Evolutionary conservation across 2,113 vertebrate genomes (phyloP), one percentile per base, ranked within the genome.

Genomic region (Cheilinus undulatus): DNA sequence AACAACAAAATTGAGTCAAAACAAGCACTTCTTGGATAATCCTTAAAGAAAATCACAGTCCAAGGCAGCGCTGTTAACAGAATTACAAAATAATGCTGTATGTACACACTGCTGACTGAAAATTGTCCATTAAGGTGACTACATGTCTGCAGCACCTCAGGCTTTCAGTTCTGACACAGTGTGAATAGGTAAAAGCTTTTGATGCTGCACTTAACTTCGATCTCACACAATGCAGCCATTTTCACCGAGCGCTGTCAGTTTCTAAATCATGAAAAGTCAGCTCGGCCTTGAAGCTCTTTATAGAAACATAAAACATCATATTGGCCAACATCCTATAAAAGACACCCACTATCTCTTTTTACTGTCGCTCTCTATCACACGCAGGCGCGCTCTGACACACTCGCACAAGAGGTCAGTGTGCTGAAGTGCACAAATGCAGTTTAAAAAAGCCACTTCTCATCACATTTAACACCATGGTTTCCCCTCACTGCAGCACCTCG

Each of bases 321-420:
- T 86, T 90, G 82, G 80, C 79, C 85, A 90, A 88, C 76, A 84
- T 85, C 82, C 68, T 68, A 86, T 90, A 88, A 88, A 88, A 88
- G 58, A 83, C 57, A 66, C 24, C 28, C 66, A 60, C 79, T 76
- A 74, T 81, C 82, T 72, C 50, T 54, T 76, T 79, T 82, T 64
- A 73, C 73, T 67, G 53, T 36, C 54, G 40, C 64, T 1, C 23
- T 30, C 61, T 48, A 36, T 49, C 58, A 22, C 42, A 0, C 34
- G 20, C 43, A 0, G 36, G 3, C 65, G 24, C 46, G 48, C 26
- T 27, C 38, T 52, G 34, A 62, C 17, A 62, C 43, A 24, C 66
- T 32, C 54, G 62, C 49, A 62, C 11, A n/a, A n/a, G 56, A 42
- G 49, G 62, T 76, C 73, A 60, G 23, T 57, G 36, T 54, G 19